Evolutionary conservation across 2,797 vertebrate species (phyloP), one percentile per base, ranked within the genome.

Genomic region (Valencia hispanica): DNA sequence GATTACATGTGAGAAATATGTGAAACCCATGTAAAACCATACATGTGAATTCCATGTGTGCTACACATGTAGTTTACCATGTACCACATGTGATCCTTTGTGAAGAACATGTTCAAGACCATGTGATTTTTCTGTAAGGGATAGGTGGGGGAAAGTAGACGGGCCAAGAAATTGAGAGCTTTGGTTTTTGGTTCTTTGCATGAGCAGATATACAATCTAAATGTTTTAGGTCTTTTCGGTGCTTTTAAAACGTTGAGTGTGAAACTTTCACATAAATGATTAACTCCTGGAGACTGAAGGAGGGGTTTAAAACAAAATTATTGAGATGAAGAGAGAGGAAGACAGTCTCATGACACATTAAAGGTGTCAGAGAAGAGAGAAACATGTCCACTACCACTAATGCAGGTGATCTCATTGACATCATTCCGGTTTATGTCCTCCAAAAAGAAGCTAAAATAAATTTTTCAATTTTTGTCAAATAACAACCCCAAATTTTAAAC

Each of bases 241-340:
- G 72, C 68, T 91, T 93, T 93, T 82, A 88, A 87, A 89, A 92
- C 82, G 77, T 80, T 86, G 81, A 78, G 79, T 59, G 57, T 74
- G 81, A 86, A 85, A 79, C 59, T 78, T 83, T 87, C 88, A 87
- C 41, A 61, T 87, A 79, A 79, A 91, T 88, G 70, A 77, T 94
- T 90, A 92, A 93, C 89, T 76, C 79, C 68, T 50, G 59, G 53
- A 77, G 66, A 82, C 70, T 32, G 1, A 3, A 11, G 61, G 55
- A 6, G 25, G n/a, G 25, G 51, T 43, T 20, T 17, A 32, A 7
- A 71, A 50, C 3, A 51, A 43, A 45, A 22, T 32, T 78, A 70
- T 75, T 78, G 51, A 81, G 51, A 70, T 41, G 36, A 61, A 48
- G 43, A 79, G 41, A 10, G 1, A 45, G 27, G 41, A 30, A 30